Conservation (phyloP, 1,140 invertebrate genomes). For the Nephila pilipes region DNA sequence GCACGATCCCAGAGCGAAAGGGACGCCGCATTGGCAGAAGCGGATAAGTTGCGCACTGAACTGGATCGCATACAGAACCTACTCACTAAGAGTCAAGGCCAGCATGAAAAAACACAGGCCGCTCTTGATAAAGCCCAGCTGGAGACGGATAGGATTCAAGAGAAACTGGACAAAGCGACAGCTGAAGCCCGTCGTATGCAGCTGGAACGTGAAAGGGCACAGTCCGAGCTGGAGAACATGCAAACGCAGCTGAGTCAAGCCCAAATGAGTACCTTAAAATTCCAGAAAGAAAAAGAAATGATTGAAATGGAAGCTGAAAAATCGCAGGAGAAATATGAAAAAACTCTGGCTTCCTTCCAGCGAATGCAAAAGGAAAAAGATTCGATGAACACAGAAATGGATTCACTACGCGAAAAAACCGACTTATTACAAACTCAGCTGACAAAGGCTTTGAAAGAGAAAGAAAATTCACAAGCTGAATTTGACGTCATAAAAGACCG, state of each 20-base stretch:
- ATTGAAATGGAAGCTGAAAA: slow-evolving; percentile 91
- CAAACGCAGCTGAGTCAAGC: slow-evolving; percentile 94
- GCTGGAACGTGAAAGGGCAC: slow-evolving; percentile 90
- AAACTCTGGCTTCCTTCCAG: slow-evolving; percentile 87
- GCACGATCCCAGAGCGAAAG: slow-evolving; percentile 91
- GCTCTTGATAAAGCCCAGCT: slow-evolving; percentile 93
- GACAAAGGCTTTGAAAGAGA: slow-evolving; percentile 90
- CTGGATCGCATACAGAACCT: slow-evolving; percentile 93
- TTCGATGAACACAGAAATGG: slow-evolving; percentile 88
- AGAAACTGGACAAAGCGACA: slow-evolving; percentile 91
- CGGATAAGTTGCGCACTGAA: slow-evolving; percentile 94
- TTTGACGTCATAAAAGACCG: slow-evolving; percentile 92
- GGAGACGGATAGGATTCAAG: slow-evolving; percentile 93
- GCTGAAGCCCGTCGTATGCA: slow-evolving; percentile 90
- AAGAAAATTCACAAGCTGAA: slow-evolving; percentile 91
- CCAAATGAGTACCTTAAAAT: slow-evolving; percentile 90
- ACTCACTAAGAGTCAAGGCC: slow-evolving; percentile 92
- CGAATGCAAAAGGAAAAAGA: slow-evolving; percentile 94
- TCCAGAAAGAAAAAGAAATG: slow-evolving; percentile 94
- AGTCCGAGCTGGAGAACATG: slow-evolving; percentile 89
- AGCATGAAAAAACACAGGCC: slow-evolving; percentile 94
- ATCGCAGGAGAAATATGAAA: slow-evolving; percentile 93
- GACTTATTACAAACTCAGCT: slow-evolving; percentile 90
- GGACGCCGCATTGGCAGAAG: slow-evolving; percentile 90
- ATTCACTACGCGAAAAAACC: slow-evolving; percentile 89